Evolutionary conservation across 2,113 vertebrate species (phyloP).

Genomic region (Bucco capensis): DNA sequence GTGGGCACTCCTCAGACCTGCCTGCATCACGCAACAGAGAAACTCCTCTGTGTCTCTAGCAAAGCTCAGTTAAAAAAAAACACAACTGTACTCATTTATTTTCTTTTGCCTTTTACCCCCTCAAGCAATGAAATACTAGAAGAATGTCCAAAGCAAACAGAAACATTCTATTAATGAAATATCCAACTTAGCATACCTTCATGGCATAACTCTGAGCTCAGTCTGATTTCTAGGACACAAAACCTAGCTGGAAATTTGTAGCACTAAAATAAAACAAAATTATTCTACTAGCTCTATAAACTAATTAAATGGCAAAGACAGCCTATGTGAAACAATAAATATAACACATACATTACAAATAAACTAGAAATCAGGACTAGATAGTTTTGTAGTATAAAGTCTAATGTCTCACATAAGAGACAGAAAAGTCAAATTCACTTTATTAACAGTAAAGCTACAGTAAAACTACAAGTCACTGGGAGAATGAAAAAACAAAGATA

Average conservation of each 20-base stretch:
- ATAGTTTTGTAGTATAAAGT: background rate
- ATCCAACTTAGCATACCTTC: background rate
- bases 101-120: background rate
- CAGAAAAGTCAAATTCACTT: background rate
- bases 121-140: slow-evolving; percentile 14
- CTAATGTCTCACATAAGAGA: background rate
- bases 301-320: background rate
- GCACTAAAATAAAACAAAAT: background rate
- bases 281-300: background rate
- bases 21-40: background rate
- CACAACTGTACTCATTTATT: slow-evolving; percentile 11
- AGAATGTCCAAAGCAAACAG: slow-evolving; percentile 25
- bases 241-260: background rate
- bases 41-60: background rate
- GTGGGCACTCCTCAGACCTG: background rate
- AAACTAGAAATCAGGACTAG: background rate
- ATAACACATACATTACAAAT: background rate
- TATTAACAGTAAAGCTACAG: background rate
- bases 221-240: slow-evolving; percentile 7
- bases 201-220: background rate
- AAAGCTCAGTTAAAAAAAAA: background rate
- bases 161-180: slow-evolving; percentile 47
- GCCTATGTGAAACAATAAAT: background rate
- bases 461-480: background rate
- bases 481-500: background rate